Percentiles rank a stretch among this genome's conserved stretches.
phyloP scores from a whole-genome alignment of 2,113 vertebrate species.

The Entelurus aequoreus region DNA sequence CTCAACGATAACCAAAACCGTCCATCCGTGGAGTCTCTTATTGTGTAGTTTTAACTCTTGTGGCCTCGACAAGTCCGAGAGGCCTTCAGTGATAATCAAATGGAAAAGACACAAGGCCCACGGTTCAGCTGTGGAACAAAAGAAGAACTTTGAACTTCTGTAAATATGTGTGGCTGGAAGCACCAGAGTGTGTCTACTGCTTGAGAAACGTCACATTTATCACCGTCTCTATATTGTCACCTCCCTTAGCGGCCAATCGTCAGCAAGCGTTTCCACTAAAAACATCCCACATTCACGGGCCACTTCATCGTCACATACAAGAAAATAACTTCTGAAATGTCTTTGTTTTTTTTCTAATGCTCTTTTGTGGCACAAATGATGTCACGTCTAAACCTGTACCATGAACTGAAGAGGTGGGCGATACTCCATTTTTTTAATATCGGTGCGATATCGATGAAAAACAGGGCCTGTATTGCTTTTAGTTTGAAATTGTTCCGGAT shows the following conservation, averaged over 20 bases:
- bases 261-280: slow-evolving; percentile 10
- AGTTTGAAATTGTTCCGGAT: too few relatives aligned
- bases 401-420: too few relatives aligned
- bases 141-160: slow-evolving; percentile 67
- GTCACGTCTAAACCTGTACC: too few relatives aligned
- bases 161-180: slow-evolving; percentile 61
- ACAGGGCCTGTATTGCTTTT: too few relatives aligned
- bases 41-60: slow-evolving; percentile 21
- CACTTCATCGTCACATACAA: background rate
- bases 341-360: too few relatives aligned
- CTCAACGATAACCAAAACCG: slow-evolving; percentile 63
- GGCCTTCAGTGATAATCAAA: slow-evolving; percentile 24
- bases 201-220: slow-evolving; percentile 60
- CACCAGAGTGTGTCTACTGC: slow-evolving; percentile 57
- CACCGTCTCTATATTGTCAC: slow-evolving; percentile 57
- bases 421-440: too few relatives aligned
- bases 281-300: background rate
- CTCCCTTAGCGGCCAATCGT: slow-evolving; percentile 66
- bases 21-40: slow-evolving; percentile 35
- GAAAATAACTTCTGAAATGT: too few relatives aligned
- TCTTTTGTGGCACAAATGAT: too few relatives aligned
- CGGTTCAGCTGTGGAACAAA: slow-evolving; percentile 43
- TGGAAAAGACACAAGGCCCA: slow-evolving; percentile 31
- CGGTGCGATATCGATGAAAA: too few relatives aligned
- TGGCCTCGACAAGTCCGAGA: slow-evolving; percentile 12